Percentiles rank a stretch among this genome's conserved stretches.
Evolutionary conservation across 2,888 invertebrate species (phyloP).

Genomic region (Meloe dianella): DNA sequence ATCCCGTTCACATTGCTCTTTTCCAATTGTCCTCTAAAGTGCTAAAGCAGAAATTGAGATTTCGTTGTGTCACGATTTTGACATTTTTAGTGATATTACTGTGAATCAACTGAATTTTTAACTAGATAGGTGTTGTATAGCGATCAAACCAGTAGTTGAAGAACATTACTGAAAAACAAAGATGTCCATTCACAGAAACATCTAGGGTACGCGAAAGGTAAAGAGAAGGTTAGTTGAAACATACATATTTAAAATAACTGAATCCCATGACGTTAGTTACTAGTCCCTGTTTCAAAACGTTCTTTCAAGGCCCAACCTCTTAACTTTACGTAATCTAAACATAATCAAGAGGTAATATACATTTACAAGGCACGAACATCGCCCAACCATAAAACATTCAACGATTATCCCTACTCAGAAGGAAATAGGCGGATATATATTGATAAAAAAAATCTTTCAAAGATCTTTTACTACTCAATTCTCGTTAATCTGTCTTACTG

Average conservation of each 20-base stretch:
- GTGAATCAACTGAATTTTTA: background rate
- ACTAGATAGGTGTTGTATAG: background rate
- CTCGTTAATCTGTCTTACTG: background rate
- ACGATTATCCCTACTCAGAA: background rate
- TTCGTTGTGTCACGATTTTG: background rate
- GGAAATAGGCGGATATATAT: background rate
- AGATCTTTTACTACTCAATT: background rate
- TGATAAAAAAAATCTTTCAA: background rate
- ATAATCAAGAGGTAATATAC: slow-evolving; percentile 49
- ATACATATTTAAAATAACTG: slow-evolving; percentile 3
- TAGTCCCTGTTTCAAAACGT: slow-evolving; percentile 29
- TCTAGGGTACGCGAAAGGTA: background rate
- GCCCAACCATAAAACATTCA: slow-evolving; percentile 20
- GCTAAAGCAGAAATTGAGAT: slow-evolving; percentile 7
- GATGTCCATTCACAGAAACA: background rate
- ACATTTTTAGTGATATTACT: background rate
- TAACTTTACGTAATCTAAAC: slow-evolving; percentile 46
- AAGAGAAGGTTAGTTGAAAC: background rate
- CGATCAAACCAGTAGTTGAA: background rate
- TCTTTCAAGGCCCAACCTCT: slow-evolving; percentile 37
- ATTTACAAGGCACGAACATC: slow-evolving; percentile 46
- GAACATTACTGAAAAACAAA: background rate
- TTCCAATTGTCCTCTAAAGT: background rate
- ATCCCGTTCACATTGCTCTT: background rate
- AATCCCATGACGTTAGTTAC: slow-evolving; percentile 20